phyloP scores from a whole-genome alignment of 1,140 invertebrate genomes.

The Platyura marginata region DNA sequence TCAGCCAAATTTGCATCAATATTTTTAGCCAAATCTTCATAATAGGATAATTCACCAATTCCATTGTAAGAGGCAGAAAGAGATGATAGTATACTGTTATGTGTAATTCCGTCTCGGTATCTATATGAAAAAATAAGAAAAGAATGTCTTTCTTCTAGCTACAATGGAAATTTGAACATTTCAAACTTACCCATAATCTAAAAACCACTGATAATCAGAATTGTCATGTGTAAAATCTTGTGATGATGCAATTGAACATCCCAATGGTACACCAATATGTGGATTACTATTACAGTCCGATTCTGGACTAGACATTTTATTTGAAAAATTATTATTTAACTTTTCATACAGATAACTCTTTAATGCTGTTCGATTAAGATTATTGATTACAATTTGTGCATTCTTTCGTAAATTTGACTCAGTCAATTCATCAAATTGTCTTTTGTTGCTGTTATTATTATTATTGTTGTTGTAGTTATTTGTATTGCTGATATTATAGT shows the following conservation, averaged over 20 bases:
- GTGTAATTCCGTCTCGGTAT: conserved; percentile 57
- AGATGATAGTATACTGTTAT: conserved; percentile 62
- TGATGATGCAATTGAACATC: conserved; percentile 23
- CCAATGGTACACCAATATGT: conserved; percentile 17
- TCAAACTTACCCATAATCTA: conserved; percentile 56
- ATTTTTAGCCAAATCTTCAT: conserved; percentile 70
- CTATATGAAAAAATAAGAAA: too few species aligned
- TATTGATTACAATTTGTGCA: conserved; percentile 23
- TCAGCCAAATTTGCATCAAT: conserved; percentile 83
- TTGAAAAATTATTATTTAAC: conserved; percentile 3
- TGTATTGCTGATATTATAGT: too few species aligned
- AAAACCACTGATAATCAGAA: conserved; percentile 76
- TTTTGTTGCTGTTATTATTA: conserved; percentile 5
- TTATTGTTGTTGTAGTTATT: too few species aligned
- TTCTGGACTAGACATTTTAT: conserved; percentile 26
- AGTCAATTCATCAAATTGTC: conserved; percentile 13
- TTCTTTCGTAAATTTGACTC: conserved; percentile 23
- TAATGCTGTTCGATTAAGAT: conserved; percentile 13
- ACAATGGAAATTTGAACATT: too few species aligned
- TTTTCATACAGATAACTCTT: conserved; percentile 3
- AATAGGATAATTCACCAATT: conserved; percentile 49
- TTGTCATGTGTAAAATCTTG: conserved; percentile 70
- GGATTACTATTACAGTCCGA: conserved; percentile 41
- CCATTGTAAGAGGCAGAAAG: conserved; percentile 60
- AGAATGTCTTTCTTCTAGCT: too few species aligned